Evolutionary conservation across 2,113 vertebrate genomes (phyloP).

Genomic region (Galeopterus variegatus): DNA sequence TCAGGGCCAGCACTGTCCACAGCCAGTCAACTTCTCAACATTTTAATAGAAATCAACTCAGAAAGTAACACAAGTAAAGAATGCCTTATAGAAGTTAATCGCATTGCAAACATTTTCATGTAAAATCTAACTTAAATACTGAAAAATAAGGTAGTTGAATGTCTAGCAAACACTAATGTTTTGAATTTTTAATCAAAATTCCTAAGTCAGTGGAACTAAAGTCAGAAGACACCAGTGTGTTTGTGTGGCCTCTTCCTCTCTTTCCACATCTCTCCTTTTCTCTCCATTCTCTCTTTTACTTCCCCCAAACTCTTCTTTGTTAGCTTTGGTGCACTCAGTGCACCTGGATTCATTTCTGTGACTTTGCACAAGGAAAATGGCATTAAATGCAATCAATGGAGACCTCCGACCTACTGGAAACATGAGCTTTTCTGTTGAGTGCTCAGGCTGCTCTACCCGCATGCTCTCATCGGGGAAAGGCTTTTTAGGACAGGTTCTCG

Average conservation of each 20-base stretch:
- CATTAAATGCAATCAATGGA: background rate
- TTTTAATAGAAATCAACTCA: slow-evolving; percentile 56
- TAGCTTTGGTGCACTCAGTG: background rate
- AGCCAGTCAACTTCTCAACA: background rate
- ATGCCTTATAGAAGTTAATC: background rate
- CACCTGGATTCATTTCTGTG: slow-evolving; percentile 24
- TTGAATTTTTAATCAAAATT: background rate
- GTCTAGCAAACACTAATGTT: background rate
- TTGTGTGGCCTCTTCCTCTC: background rate
- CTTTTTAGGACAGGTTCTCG: slow-evolving; percentile 74
- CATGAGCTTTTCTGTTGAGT: background rate
- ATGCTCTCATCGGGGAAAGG: background rate
- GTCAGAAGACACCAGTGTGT: background rate
- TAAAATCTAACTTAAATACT: slow-evolving; percentile 29
- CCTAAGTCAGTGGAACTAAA: background rate
- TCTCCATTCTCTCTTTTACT: background rate
- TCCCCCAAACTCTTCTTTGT: background rate
- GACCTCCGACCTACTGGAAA: slow-evolving; percentile 28
- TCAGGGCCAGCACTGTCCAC: background rate
- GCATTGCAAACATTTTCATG: background rate
- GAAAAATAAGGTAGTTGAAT: background rate
- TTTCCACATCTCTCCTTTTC: background rate
- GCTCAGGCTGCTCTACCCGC: background rate
- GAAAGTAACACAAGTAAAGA: slow-evolving; percentile 7
- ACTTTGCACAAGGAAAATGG: background rate